These are phyloP conservation scores for Gryllus bimaculatus DNA, from an alignment of 1,140 invertebrate species.

Conservation along the genomic window DNA sequence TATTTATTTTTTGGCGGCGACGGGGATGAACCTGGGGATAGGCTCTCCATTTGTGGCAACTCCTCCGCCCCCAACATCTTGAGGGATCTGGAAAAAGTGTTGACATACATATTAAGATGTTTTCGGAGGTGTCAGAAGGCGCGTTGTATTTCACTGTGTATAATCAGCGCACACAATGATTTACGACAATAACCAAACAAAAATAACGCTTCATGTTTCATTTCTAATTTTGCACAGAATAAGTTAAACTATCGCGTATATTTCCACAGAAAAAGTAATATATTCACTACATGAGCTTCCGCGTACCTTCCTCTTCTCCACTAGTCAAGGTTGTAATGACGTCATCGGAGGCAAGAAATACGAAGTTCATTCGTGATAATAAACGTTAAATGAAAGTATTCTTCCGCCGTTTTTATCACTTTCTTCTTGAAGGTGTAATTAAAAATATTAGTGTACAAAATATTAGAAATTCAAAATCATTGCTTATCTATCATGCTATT, in stretches of 20 bases:
- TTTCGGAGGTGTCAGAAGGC: background rate
- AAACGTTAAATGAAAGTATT: constrained; percentile 6
- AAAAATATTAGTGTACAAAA: background rate
- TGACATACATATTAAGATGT: background rate
- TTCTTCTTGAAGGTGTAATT: background rate
- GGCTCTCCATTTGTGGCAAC: constrained; percentile 15
- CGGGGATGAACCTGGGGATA: constrained; percentile 10
- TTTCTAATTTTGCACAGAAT: too few species aligned
- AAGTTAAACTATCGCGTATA: too few species aligned
- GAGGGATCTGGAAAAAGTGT: background rate
- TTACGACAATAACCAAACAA: too few species aligned
- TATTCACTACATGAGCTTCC: background rate
- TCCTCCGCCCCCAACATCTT: constrained; percentile 16
- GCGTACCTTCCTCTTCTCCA: constrained; percentile 7
- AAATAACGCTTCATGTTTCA: too few species aligned
- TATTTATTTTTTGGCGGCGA: constrained; percentile 8
- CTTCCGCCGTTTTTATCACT: constrained; percentile 14
- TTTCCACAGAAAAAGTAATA: background rate
- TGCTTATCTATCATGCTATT: too few species aligned
- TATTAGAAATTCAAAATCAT: too few species aligned
- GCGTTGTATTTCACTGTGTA: too few species aligned
- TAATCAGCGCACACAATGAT: too few species aligned
- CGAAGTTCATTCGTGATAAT: background rate
- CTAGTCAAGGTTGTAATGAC: constrained; percentile 19
- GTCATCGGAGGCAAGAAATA: constrained; percentile 7